phyloP scores from a whole-genome alignment of 2,888 invertebrate genomes.

The Rapana venosa region DNA sequence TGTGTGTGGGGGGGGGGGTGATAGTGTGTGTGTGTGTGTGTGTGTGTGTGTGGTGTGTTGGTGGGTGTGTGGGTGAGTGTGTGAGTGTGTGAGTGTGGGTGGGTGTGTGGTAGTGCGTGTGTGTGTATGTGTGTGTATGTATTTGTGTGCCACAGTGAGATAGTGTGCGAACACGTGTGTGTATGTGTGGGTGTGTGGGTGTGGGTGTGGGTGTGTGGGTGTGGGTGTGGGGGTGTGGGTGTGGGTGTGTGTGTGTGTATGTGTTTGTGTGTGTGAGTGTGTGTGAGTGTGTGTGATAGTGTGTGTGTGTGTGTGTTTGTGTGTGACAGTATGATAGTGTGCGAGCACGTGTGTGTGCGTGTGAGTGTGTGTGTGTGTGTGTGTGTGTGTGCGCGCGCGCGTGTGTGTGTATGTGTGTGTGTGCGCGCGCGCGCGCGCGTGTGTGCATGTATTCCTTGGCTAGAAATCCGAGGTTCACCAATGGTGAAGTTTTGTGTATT shows the following conservation, averaged over 20 bases:
- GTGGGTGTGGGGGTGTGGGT: background rate
- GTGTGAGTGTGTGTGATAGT: background rate
- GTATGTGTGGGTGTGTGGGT: background rate
- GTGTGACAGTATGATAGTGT: background rate
- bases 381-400: background rate
- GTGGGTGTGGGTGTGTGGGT: background rate
- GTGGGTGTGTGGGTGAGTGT: background rate
- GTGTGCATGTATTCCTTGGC: background rate
- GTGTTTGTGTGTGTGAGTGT: background rate
- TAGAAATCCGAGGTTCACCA: too few species aligned
- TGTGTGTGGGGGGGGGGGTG: too few species aligned
- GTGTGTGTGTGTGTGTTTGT: background rate
- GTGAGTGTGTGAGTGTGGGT: background rate
- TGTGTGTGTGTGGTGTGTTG: background rate
- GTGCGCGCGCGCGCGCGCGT: background rate
- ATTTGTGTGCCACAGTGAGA: too few species aligned
- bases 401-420: conserved; percentile 14
- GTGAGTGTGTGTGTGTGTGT: background rate
- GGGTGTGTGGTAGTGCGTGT: background rate
- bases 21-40: background rate
- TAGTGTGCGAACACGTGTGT: too few species aligned
- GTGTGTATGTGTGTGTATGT: background rate
- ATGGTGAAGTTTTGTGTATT: too few species aligned
- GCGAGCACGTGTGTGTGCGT: background rate
- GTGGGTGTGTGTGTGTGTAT: background rate